phyloP scores from a whole-genome alignment of 2,888 invertebrate species.

The Xestoiulus laeticollis region DNA sequence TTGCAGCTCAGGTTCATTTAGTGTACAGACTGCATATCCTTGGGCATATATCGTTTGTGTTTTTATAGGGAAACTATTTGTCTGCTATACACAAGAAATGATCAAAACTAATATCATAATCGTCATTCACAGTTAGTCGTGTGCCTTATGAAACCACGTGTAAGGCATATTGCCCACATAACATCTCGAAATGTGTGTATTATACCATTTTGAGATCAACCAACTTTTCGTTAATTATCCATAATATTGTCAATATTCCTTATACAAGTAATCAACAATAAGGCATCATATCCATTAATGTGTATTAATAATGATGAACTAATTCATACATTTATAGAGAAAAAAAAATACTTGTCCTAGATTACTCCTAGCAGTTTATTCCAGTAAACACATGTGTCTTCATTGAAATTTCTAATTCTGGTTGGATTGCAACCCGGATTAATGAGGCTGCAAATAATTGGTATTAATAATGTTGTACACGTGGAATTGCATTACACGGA shows the following conservation, averaged over 20 bases:
- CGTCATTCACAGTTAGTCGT: background rate
- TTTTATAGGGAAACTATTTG: background rate
- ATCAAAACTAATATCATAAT: background rate
- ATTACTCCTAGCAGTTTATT: background rate
- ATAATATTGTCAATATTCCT: too few species aligned
- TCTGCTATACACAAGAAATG: background rate
- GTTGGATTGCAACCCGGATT: constrained; percentile 1
- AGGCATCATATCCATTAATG: too few species aligned
- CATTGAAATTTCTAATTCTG: constrained; percentile 10
- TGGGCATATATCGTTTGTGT: background rate
- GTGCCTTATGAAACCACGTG: too few species aligned
- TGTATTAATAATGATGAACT: too few species aligned
- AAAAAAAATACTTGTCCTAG: background rate
- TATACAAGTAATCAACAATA: too few species aligned
- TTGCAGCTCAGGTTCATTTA: background rate
- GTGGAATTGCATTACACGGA: constrained; percentile 41
- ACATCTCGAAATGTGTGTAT: too few species aligned
- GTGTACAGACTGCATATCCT: background rate
- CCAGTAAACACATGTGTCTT: background rate
- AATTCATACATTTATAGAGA: too few species aligned
- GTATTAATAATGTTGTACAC: background rate
- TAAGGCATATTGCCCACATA: too few species aligned
- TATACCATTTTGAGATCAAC: too few species aligned
- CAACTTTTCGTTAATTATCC: too few species aligned
- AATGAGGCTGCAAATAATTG: constrained; percentile 40